Evolutionary conservation across 2,113 vertebrate genomes (phyloP).

Genomic region (Atlantisia rogersi): DNA sequence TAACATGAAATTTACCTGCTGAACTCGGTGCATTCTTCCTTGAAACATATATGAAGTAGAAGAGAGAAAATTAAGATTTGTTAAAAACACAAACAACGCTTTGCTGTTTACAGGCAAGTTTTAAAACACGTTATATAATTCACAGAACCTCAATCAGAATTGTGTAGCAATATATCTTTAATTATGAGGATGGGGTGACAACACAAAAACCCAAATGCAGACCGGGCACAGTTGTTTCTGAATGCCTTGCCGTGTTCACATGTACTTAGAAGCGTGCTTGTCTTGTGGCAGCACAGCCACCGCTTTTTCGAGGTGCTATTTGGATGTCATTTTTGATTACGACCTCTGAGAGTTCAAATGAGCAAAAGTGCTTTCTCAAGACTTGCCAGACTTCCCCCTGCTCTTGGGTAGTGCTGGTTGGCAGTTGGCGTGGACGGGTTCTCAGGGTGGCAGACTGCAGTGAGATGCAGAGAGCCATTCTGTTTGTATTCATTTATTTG

Average conservation of each 20-base stretch:
- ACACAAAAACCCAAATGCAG: not conserved
- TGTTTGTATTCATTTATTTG: not conserved
- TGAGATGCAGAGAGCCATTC: not conserved
- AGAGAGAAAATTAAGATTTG: not conserved
- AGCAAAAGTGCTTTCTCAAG: not conserved
- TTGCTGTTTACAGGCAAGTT: conserved; percentile 32
- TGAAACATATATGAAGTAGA: not conserved
- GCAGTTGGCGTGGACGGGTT: accelerated
- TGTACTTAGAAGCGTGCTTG: not conserved
- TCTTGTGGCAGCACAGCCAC: not conserved
- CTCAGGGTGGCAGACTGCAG: not conserved
- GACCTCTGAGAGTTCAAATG: not conserved
- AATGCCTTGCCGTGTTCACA: not conserved
- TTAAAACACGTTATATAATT: conserved; percentile 19
- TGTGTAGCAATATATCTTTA: conserved; percentile 20
- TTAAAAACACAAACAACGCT: not conserved
- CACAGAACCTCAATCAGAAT: conserved; percentile 15
- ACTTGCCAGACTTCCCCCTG: too few species aligned
- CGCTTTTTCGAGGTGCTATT: not conserved
- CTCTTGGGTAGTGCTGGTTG: not conserved
- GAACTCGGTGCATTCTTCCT: not conserved
- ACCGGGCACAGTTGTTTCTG: not conserved
- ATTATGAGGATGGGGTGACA: conserved; percentile 17
- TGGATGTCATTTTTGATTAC: not conserved
- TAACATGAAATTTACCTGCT: not conserved